Percentiles rank a stretch among this genome's conserved stretches.
Evolutionary conservation across 2,797 vertebrate genomes (phyloP).

Genomic region (Botia almorhae): DNA sequence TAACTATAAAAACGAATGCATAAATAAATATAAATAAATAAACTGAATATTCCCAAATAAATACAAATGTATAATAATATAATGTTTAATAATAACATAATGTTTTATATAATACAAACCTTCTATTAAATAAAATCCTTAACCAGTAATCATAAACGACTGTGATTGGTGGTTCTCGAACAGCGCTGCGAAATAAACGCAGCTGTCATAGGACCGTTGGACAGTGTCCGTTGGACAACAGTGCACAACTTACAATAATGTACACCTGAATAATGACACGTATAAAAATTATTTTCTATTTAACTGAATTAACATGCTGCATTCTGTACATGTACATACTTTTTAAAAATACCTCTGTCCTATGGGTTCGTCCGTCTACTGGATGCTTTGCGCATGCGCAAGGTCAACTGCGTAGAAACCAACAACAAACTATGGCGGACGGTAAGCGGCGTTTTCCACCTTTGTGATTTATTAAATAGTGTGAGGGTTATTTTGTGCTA

Average conservation of each 20-base stretch:
- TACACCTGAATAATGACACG: too few relatives aligned
- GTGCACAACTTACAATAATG: not conserved
- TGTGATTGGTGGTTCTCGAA: not conserved
- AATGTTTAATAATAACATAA: too few relatives aligned
- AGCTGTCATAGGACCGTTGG: not conserved
- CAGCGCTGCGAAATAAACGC: not conserved
- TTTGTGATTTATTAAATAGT: constrained; percentile 35
- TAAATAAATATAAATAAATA: too few relatives aligned
- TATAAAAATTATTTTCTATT: too few relatives aligned
- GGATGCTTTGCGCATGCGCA: constrained; percentile 34
- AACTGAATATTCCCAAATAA: too few relatives aligned
- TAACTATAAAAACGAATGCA: too few relatives aligned
- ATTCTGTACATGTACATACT: not conserved
- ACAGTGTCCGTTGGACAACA: too few relatives aligned
- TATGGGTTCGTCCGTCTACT: not conserved
- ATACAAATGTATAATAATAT: too few relatives aligned
- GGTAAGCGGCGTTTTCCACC: constrained; percentile 69
- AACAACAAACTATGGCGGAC: constrained; percentile 84
- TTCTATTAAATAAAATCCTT: too few relatives aligned
- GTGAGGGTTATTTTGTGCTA: rapidly evolving
- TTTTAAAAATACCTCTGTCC: rapidly evolving
- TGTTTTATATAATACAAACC: not conserved
- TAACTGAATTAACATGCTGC: constrained; percentile 6
- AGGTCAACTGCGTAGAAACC: constrained; percentile 56
- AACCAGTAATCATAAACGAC: too few relatives aligned